Percentiles rank a stretch among this genome's conserved stretches.
Conservation (phyloP, 1,140 invertebrate species). For the Chironomus striatipennis region DNA sequence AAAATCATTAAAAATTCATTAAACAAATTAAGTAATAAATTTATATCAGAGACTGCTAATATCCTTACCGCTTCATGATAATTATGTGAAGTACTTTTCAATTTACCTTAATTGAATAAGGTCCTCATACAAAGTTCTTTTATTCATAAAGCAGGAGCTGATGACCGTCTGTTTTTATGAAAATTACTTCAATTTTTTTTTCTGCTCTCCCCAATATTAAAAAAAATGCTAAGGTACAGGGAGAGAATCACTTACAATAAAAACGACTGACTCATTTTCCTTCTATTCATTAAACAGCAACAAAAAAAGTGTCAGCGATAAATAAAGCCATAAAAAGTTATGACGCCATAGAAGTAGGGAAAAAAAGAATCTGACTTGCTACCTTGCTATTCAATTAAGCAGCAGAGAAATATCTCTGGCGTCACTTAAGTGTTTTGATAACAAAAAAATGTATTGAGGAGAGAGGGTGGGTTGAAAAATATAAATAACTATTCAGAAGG, state of each 20-base stretch:
- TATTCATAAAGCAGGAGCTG: not conserved
- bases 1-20: constrained; percentile 19
- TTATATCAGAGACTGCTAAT: not conserved
- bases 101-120: constrained; percentile 22
- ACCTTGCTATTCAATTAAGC: constrained; percentile 21
- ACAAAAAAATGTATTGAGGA: not conserved
- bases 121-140: not conserved
- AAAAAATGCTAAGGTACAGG: not conserved
- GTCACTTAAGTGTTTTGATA: constrained; percentile 15
- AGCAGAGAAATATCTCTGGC: constrained; percentile 13
- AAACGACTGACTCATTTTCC: constrained; percentile 1
- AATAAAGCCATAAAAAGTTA: constrained; percentile 23
- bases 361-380: constrained; percentile 12
- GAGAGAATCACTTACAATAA: not conserved
- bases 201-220: not conserved
- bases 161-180: constrained; percentile 21
- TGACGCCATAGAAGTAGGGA: constrained; percentile 5
- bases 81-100: constrained; percentile 20
- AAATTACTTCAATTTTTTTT: constrained; percentile 1
- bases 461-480: not conserved
- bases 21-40: constrained; percentile 18
- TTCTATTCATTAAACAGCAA: constrained; percentile 3
- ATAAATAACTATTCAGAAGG: not conserved
- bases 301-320: constrained; percentile 7
- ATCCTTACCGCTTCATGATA: not conserved